Evolutionary conservation across 2,113 vertebrate genomes (phyloP), one percentile per base, ranked within the genome.

Genomic region (Riparia riparia): DNA sequence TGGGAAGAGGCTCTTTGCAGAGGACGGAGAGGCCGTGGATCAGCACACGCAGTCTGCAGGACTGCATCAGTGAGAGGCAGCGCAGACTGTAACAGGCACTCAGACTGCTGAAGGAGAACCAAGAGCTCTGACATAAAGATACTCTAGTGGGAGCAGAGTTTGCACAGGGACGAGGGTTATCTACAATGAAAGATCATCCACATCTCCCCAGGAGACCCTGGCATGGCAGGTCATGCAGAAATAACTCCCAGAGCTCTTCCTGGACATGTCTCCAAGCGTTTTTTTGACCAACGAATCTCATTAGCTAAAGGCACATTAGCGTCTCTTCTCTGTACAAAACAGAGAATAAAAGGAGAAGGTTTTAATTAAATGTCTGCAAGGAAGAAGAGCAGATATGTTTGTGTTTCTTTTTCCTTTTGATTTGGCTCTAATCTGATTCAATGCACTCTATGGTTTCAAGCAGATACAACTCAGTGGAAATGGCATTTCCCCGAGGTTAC

Each of bases 401-500:
- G 45, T 34, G 20, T 42, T 82, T 60, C 39, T 65, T 45, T 19
- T 37, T 24, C 7, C 31, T 82, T 88, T 76, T 90, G 90, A 56
- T 88, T 90, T 80, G 29, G 71, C 54, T 88, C 79, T 96, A 72
- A 87, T 81, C 49, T 91, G 85, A 93, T 84, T 79, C 91, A 93
- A 44, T 73, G 54, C 71, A 88, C n/a, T 93, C 58, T 1, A 12
- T 7, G 57, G 69, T 83, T 95, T 92, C 88, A 83, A 88, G 90
- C 9, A 89, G 71, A 81, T 25, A 42, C 14, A 77, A 65, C 34
- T 86, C 82, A 94, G 64, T 80, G 51, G 72, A 94, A 92, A 90
- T 2, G 5, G 47, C 71, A 90, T 89, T 90, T 95, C 47, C 88
- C 50, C 16, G 71, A 57, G 90, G 90, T 58, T 86, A 92, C 71